Evolutionary conservation across 2,113 vertebrate species (phyloP), one percentile per base, ranked within the genome.

Genomic region (Cheirogaleus medius): DNA sequence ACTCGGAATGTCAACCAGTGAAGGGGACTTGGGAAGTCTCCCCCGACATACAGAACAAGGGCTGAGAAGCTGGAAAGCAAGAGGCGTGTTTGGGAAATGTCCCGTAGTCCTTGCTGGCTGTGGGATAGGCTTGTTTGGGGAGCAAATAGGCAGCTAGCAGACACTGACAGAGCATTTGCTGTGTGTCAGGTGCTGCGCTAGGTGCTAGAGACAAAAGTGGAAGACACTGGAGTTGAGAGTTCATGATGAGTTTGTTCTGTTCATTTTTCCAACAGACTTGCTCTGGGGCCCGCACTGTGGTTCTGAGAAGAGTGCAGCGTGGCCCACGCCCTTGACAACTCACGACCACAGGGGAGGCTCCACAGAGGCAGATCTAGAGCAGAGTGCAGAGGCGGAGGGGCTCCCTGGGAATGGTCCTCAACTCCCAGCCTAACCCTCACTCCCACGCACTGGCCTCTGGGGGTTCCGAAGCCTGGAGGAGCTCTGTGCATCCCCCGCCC

Each of bases 291-390:
- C 0, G 1, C 15, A 20, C 15, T 11, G 20, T 32, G 39, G 3
- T 44, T 63, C 52, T 8, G 8, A n/a, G 87, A 49, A 32, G n/a
- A 77, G 12, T 3, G 44, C 68, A 71, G n/a, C 20, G 0, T 60
- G 52, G 37, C 23, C 60, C 63, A 10, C 0, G 0, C 21, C 25
- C 39, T 11, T 6, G 10, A 32, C 68, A 37, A 18, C 9, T 32
- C 32, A 8, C n/a, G 39, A 54, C 20, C 78, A 47, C 6, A 4
- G 25, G 64, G 10, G 73, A 73, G 69, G 13, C 39, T 10, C 58
- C 5, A 5, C 1, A 0, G 42, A 5, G 37, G 20, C 21, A 4
- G 49, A 76, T 7, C 25, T 23, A 21, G 60, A 49, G 76, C 0
- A 3, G 23, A 73, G 27, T 3, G 21, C n/a, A 29, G 68, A 90